A percentile compares a stretch with the other conserved stretches of the same genome.
These are phyloP conservation scores for Drosophila melanosoma DNA, from an alignment of 2,888 invertebrate species.

Conservation along the genomic window DNA sequence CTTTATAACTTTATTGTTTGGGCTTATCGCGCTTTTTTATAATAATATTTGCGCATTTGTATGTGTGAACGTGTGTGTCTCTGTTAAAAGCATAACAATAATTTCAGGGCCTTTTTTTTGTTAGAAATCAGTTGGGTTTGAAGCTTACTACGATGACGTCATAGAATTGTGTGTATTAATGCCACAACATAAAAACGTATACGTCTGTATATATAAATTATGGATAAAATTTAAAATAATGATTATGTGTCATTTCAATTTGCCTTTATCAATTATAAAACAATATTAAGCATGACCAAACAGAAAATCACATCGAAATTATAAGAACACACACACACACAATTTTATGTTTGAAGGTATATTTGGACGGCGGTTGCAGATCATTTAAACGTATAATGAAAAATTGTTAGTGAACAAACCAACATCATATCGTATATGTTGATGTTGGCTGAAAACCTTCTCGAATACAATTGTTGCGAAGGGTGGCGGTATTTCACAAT, in stretches of 20 bases:
- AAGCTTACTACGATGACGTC: conserved; percentile 41
- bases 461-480: conserved; percentile 11
- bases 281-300: conserved; percentile 64
- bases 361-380: conserved; percentile 3
- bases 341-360: conserved; percentile 43
- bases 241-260: conserved; percentile 33
- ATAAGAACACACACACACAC: not conserved
- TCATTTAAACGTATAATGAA: conserved; percentile 35
- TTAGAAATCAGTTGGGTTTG: conserved; percentile 8
- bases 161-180: conserved; percentile 7
- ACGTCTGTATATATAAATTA: not conserved
- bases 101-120: conserved; percentile 27
- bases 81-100: conserved; percentile 20
- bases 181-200: conserved; percentile 9
- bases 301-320: conserved; percentile 31
- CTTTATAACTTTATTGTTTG: conserved; percentile 55
- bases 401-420: conserved; percentile 30
- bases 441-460: conserved; percentile 20
- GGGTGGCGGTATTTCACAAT: conserved; percentile 49
- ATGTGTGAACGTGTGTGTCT: conserved; percentile 1
- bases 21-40: conserved; percentile 45
- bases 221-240: conserved; percentile 37
- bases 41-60: not conserved
- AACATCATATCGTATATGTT: conserved; percentile 7
- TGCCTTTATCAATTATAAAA: conserved; percentile 66